phyloP scores from a whole-genome alignment of 2,113 vertebrate genomes.

The Boulengeromyrus knoepffleri region DNA sequence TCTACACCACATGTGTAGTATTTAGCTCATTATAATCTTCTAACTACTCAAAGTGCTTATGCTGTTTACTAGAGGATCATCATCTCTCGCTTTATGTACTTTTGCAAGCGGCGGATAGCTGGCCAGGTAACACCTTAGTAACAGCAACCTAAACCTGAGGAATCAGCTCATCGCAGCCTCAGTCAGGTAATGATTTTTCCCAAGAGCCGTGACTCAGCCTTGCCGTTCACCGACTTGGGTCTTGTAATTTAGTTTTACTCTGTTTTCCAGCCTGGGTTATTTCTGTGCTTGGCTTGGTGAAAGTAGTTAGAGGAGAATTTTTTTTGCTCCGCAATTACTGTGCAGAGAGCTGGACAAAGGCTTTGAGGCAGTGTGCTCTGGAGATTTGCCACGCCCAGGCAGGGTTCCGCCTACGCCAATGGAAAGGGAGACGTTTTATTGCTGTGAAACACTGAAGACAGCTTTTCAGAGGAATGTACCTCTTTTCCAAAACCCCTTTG shows the following conservation, averaged over 20 bases:
- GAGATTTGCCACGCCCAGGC: background rate
- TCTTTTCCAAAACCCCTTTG: background rate
- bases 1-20: background rate
- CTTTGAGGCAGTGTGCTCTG: background rate
- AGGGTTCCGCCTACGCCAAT: background rate
- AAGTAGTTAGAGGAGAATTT: background rate
- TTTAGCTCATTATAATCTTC: background rate
- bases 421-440: background rate
- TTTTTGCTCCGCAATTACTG: constrained; percentile 3
- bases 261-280: background rate
- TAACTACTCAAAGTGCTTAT: background rate
- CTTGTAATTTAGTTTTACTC: background rate
- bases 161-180: background rate
- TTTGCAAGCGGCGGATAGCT: background rate
- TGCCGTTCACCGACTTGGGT: too few species aligned
- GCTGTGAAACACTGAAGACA: background rate
- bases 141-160: background rate
- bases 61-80: background rate
- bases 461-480: background rate
- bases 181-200: background rate
- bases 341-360: background rate
- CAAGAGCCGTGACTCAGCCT: background rate
- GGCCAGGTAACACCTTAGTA: background rate
- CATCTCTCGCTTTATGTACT: background rate
- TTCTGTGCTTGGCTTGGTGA: background rate